Evolutionary conservation across 53 echinoderm and acorn worm species (phyloP), one percentile per base, ranked within the genome.

Genomic region (Paracentrotus lividus): DNA sequence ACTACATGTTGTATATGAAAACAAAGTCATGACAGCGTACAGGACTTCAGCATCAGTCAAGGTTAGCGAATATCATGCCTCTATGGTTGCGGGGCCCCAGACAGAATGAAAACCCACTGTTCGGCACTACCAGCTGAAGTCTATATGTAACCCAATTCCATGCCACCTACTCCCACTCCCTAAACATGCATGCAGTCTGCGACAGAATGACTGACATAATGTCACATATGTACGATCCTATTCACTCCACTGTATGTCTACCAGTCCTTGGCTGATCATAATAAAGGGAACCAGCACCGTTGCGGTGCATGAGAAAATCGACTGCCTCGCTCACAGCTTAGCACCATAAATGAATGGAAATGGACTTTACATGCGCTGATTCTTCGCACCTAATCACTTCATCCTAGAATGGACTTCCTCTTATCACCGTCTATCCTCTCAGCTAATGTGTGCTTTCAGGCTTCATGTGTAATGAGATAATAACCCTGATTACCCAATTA

Each of bases 401-500:
- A 72, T 72, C 31, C 64, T 64, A 64, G 29, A 27, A 64, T 72
- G 20, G 40, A 5, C 21, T 72, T 72, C 72, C 72, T 72, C 38
- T 38, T 72, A 72, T 72, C 81, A 26, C 24, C 44, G 24, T 26
- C 42, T 16, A 43, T 42, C 42, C 81, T 81, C 81, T 81, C 47
- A 2, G 26, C 86, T 86, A 53, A 55, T 86, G 55, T 85, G 47
- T 86, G 56, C 56, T 56, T 56, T 56, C 56, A 23, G 86, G 86
- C 47, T 86, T 53, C 56, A 56, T 31, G 38, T 56, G 53, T 86
- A 86, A 86, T 86, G 34, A 38, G 86, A 86, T 86, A 86, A 56
- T 86, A 21, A 56, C 3, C 36, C 21, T 86, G 36, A 86, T 86
- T 86, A 86, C 86, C 36, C 86, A 34, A 86, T 86, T 86, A 86